Evolutionary conservation across 2,888 invertebrate species (phyloP).

Genomic region (Eledone cirrhosa): DNA sequence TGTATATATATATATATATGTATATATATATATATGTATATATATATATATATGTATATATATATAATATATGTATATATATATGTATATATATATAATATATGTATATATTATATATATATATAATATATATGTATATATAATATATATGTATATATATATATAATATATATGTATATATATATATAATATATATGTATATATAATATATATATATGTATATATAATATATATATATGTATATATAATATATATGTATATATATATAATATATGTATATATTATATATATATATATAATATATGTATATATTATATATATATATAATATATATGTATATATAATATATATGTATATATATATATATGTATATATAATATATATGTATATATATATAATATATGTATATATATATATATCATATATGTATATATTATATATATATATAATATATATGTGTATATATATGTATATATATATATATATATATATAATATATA

Average conservation of each 20-base stretch:
- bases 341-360: background rate
- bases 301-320: background rate
- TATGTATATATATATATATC: too few species aligned
- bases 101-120: background rate
- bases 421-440: too few species aligned
- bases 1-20: too few species aligned
- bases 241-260: too few species aligned
- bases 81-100: too few species aligned
- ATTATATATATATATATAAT: too few species aligned
- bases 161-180: background rate
- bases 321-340: background rate
- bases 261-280: too few species aligned
- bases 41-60: slow-evolving; percentile 14
- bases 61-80: background rate
- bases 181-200: background rate
- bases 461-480: slow-evolving; percentile 8
- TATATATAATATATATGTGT: slow-evolving; percentile 4
- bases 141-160: slow-evolving; percentile 11
- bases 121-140: slow-evolving; percentile 6
- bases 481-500: slow-evolving; percentile 1
- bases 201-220: background rate
- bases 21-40: too few species aligned
- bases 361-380: slow-evolving; percentile 2
- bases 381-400: slow-evolving; percentile 15
- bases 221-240: background rate